A percentile compares a stretch with the other conserved stretches of the same genome.
These are phyloP conservation scores for Saguinus midas DNA, from an alignment of 2,113 vertebrate genomes.

Conservation along the genomic window DNA sequence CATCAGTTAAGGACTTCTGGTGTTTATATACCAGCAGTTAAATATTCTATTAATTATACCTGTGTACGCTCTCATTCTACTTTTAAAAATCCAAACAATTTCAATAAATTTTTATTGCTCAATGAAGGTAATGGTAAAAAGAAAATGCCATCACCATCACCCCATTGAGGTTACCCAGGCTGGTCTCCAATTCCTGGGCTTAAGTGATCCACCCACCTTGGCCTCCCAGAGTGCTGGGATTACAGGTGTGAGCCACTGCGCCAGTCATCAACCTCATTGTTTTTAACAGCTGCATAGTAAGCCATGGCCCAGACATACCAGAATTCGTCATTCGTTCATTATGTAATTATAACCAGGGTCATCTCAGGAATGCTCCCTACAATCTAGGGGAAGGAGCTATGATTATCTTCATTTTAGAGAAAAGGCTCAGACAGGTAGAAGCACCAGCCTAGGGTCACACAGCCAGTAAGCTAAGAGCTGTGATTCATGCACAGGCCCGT, in stretches of 20 bases:
- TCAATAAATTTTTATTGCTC: background rate
- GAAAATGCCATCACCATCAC: background rate
- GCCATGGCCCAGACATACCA: too few relatives aligned
- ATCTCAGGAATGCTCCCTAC: background rate
- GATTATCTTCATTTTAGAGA: background rate
- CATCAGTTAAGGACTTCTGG: background rate
- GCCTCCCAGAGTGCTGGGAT: too few relatives aligned
- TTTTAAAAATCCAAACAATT: background rate
- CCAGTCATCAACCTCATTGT: too few relatives aligned
- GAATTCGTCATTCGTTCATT: background rate
- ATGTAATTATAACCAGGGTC: rapidly evolving
- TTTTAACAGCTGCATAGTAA: background rate
- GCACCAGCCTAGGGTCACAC: background rate
- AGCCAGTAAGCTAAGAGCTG: background rate
- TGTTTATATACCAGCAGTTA: background rate
- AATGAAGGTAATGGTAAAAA: background rate
- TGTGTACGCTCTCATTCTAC: background rate
- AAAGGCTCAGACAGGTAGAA: background rate
- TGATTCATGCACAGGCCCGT: background rate
- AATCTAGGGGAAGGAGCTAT: background rate
- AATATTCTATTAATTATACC: background rate
- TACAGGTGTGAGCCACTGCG: too few relatives aligned
- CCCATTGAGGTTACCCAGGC: background rate
- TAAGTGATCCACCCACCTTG: too few relatives aligned
- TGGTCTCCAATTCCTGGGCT: too few relatives aligned